Evolutionary conservation across 2,888 invertebrate species (phyloP), one percentile per base, ranked within the genome.

Genomic region (Drymonia ruficornis): DNA sequence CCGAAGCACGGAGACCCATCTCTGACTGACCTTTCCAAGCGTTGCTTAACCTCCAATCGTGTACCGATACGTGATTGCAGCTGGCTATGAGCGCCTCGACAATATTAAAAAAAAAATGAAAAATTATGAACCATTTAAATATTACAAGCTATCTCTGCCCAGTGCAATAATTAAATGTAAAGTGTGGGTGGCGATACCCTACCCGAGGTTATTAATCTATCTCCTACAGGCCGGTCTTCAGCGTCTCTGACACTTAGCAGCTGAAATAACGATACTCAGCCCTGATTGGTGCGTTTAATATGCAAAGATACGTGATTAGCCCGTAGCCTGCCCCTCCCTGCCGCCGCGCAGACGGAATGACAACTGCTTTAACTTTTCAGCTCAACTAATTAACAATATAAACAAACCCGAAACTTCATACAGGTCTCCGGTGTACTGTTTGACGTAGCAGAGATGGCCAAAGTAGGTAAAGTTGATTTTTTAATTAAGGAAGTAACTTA

Each of bases 281-380:
- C 66, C 64, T 82, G 81, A 87, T 87, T 86, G 76, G 80, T 81
- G 78, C 76, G 70, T 81, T 82, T 82, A 78, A 82, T 80, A 86
- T 86, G 83, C 83, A 84, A 81, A 82, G 63, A 63, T 52, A 61
- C 66, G 61, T 62, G 56, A 55, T 62, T 60, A 49, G 46, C 9
- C 34, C 29, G 15, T 15, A 29, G 2, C n/a, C n/a, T n/a, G n/a
- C n/a, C n/a, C n/a, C n/a, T n/a, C n/a, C n/a, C n/a, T n/a, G n/a
- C 15, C 42, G 48, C 38, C 43, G 40, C 3, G 29, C 31, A 31
- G 29, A 40, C 44, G 52, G 50, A 48, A 59, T 50, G 53, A 56
- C 49, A 55, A 53, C 36, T 49, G 46, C 44, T 48, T 50, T 46
- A 54, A 63, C 49, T 67, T 62, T 63, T 67, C 54, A 49, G 48